A percentile compares a stretch with the other conserved stretches of the same genome.
Conservation (phyloP, 2,113 vertebrate species). For the Vicugna pacos region DNA sequence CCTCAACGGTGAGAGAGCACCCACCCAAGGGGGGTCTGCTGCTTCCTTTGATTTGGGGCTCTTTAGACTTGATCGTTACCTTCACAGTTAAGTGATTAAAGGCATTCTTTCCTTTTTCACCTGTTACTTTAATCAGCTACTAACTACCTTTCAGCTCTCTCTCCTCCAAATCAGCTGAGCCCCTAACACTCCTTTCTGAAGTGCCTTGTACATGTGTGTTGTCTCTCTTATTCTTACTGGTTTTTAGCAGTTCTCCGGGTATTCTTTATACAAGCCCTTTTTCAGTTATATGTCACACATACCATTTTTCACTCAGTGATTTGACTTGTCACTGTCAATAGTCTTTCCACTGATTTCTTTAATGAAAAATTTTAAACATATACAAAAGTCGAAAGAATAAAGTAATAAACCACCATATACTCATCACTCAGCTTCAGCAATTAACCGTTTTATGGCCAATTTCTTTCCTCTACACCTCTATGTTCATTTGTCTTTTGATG, state of each 20-base stretch:
- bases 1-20: fast-evolving
- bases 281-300: background rate
- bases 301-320: background rate
- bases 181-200: background rate
- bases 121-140: background rate
- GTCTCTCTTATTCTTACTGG: background rate
- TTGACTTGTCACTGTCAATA: background rate
- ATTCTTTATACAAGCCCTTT: background rate
- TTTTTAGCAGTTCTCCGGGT: background rate
- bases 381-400: background rate
- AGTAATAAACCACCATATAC: background rate
- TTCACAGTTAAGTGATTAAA: background rate
- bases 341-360: background rate
- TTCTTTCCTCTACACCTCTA: background rate
- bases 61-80: background rate
- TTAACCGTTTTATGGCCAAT: background rate
- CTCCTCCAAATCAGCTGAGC: background rate
- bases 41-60: background rate
- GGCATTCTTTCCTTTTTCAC: background rate
- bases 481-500: background rate
- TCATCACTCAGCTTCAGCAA: background rate
- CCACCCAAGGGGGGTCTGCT: fast-evolving
- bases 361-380: background rate
- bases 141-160: background rate
- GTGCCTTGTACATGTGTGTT: background rate